Base-by-base conservation (phyloP, 2,888 invertebrate genomes). In the Dicranocentrus wangi region DNA sequence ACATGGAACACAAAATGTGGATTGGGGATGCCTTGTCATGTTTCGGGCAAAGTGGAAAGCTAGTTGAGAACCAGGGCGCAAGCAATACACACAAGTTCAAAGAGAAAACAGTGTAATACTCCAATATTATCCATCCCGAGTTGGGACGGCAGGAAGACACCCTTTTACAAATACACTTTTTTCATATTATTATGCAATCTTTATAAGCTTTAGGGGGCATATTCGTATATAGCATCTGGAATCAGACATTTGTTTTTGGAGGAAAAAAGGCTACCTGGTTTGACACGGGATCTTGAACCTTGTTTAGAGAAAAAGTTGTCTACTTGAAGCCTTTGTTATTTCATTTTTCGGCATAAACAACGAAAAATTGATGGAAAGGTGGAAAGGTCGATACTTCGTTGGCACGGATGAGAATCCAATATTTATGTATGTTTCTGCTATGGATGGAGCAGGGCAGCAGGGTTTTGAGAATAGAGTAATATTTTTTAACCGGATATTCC, bases 221-320 rank as follows among this genome's bases (percentile, higher is more conserved):
- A n/a, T n/a, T n/a, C n/a, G n/a, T n/a, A n/a, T n/a, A n/a, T n/a
- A n/a, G n/a, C n/a, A n/a, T n/a, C n/a, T n/a, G n/a, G n/a, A n/a
- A n/a, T n/a, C n/a, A n/a, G n/a, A n/a, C n/a, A n/a, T n/a, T n/a
- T n/a, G n/a, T n/a, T n/a, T n/a, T n/a, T n/a, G n/a, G n/a, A n/a
- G n/a, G n/a, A n/a, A n/a, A n/a, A n/a, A 51, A 19, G n/a, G 8
- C 21, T 55, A 25, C 15, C 25, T 55, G 55, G 21, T 25, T 55
- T 55, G 55, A 55, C 55, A 55, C 13, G 55, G 55, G 25, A 55
- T 55, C 55, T 55, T 55, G 55, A 55, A 55, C 55, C 25, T 25
- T 25, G 1, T 3, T 23, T 55, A 5, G 47, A n/a, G 47, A 15
- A 47, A 55, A 55, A 23, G 13, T 55, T 55, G 55, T 55, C 55